phyloP scores from a whole-genome alignment of 2,888 invertebrate species.

The Selenia dentaria region DNA sequence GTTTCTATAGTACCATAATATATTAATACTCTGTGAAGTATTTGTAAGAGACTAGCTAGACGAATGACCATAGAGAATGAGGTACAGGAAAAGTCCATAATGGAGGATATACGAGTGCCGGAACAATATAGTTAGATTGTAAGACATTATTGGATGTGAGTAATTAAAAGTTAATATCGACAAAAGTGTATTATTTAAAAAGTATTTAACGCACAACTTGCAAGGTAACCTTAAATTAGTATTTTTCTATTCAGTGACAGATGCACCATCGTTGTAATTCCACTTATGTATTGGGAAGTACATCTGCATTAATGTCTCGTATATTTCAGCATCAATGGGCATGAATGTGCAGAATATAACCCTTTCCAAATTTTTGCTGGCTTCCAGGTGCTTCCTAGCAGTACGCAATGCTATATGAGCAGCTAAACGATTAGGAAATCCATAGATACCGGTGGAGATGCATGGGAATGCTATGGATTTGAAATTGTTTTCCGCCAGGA shows the following conservation, averaged over 20 bases:
- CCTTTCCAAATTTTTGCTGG: slow-evolving; percentile 84
- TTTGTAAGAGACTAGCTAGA: too few relatives aligned
- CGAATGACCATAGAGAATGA: too few relatives aligned
- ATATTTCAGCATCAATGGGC: slow-evolving; percentile 88
- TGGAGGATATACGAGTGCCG: too few relatives aligned
- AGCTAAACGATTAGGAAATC: slow-evolving; percentile 92
- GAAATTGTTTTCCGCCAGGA: slow-evolving; percentile 83
- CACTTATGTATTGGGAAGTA: slow-evolving; percentile 87
- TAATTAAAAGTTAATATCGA: too few relatives aligned
- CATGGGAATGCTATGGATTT: slow-evolving; percentile 93
- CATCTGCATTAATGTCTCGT: slow-evolving; percentile 88
- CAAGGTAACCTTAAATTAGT: too few relatives aligned
- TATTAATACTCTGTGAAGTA: too few relatives aligned
- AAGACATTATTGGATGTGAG: too few relatives aligned
- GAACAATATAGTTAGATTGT: too few relatives aligned
- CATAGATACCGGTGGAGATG: slow-evolving; percentile 96
- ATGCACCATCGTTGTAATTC: slow-evolving; percentile 49
- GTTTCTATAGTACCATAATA: too few relatives aligned
- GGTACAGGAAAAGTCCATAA: too few relatives aligned
- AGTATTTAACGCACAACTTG: too few relatives aligned
- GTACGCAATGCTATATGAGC: slow-evolving; percentile 89
- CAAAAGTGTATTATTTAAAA: too few relatives aligned
- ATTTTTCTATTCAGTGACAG: slow-evolving; percentile 43
- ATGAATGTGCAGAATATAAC: slow-evolving; percentile 93
- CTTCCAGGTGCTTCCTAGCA: slow-evolving; percentile 87